Evolutionary conservation across 2,113 vertebrate genomes (phyloP), one percentile per base, ranked within the genome.

Genomic region (Struthidea cinerea): DNA sequence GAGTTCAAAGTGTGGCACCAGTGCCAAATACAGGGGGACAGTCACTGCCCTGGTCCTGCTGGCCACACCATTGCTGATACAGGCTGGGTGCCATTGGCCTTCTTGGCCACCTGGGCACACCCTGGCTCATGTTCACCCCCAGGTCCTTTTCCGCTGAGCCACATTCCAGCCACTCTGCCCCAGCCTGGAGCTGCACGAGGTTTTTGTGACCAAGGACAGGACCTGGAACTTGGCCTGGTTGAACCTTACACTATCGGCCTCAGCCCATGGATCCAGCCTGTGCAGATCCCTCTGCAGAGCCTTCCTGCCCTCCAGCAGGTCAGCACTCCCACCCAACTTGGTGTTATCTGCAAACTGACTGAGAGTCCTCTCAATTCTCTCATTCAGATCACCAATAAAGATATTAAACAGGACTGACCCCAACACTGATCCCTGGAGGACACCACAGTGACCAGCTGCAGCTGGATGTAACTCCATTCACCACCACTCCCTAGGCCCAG

Each of bases 1-100:
- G 52, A 4, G 8, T 30, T 80, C 2, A 0, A 24, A 13, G 13
- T 64, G 15, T 10, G 32, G 17, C 27, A 23, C 4, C 18, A 37
- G 13, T 11, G 17, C 10, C 2, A 0, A 49, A 20, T 2, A 57
- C 10, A 7, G 24, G 11, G 30, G 10, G 7, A 18, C 5, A 10
- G 5, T 39, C 42, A 3, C 32, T 57, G 42, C 2, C 44, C 6
- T 52, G 52, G 5, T 52, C 52, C 42, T 64, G 35, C 57, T 50
- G 68, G 27, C 5, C 11, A 8, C 17, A 17, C 6, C 3, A 3
- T 3, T 46, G 28, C 33, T 46, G 23, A 26, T 6, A 74, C 37
- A 59, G 24, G 6, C 44, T 12, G n/a, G 39, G 5, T 53, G 28
- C 13, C 24, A 10, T 4, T n/a, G 33, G 19, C 46, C 28, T 44